Percentiles rank a stretch among this genome's conserved stretches.
Evolutionary conservation across 2,113 vertebrate species (phyloP).

Genomic region (Columbina picui): DNA sequence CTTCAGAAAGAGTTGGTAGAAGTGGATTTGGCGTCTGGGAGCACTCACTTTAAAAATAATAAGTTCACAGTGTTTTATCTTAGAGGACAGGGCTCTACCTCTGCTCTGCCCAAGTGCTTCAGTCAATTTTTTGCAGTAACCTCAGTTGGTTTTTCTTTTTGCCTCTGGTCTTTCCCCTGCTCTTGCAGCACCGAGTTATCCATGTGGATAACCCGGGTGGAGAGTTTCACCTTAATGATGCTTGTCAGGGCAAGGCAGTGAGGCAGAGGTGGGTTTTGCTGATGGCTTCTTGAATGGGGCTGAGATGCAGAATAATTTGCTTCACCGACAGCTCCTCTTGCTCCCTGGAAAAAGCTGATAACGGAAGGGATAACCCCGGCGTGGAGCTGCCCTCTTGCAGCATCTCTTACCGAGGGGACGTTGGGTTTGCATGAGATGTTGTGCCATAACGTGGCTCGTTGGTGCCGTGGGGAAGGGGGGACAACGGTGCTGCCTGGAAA

Average conservation of each 20-base stretch:
- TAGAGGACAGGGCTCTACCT: not conserved
- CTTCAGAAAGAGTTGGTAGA: not conserved
- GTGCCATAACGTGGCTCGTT: not conserved
- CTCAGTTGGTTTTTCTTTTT: not conserved
- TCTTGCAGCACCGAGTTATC: not conserved
- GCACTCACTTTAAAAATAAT: not conserved
- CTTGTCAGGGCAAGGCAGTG: not conserved
- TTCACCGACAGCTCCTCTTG: not conserved
- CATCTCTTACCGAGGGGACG: not conserved
- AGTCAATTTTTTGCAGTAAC: not conserved
- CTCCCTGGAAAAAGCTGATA: not conserved
- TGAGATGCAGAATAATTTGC: not conserved
- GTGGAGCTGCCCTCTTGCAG: not conserved
- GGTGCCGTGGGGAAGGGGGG: not conserved
- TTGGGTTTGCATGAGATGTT: accelerated
- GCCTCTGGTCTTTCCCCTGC: not conserved
- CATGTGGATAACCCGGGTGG: not conserved
- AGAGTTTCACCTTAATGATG: not conserved
- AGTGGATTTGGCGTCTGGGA: not conserved
- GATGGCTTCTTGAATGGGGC: not conserved
- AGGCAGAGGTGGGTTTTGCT: not conserved
- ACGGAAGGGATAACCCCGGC: not conserved
- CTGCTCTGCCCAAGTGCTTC: not conserved
- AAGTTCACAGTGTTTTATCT: not conserved
- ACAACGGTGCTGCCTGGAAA: not conserved